Percentiles rank a stretch among this genome's conserved stretches.
Conservation (phyloP, 2,888 invertebrate genomes). For the Diplolepis rosae region DNA sequence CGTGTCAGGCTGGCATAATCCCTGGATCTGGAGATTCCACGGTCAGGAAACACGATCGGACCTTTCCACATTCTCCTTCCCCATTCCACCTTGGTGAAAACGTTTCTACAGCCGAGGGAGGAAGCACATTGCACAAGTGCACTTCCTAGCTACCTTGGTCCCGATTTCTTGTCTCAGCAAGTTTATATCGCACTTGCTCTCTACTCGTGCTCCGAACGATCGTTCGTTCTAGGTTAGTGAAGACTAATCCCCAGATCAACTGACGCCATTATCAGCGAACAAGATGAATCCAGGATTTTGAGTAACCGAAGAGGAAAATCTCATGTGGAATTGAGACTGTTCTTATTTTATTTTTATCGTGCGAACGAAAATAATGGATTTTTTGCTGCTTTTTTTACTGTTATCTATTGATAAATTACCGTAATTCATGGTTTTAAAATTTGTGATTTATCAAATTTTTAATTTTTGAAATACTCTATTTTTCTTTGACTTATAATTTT, state of each 20-base stretch:
- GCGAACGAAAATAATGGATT: no score
- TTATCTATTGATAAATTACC: no score
- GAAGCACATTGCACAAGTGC: constrained; percentile 45
- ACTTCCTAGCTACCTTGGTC: constrained; percentile 41
- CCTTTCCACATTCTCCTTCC: constrained; percentile 42
- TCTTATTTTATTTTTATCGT: no score
- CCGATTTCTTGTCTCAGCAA: constrained; percentile 51
- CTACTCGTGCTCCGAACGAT: no score
- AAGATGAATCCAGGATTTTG: constrained; percentile 40
- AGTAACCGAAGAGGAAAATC: constrained; percentile 42
- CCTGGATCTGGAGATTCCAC: constrained; percentile 64
- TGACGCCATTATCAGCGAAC: constrained; percentile 52
- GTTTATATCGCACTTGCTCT: constrained; percentile 48
- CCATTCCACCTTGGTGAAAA: constrained; percentile 38
- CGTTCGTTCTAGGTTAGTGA: constrained; percentile 47
- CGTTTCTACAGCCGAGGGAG: constrained; percentile 44
- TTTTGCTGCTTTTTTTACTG: no score
- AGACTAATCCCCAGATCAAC: constrained; percentile 54
- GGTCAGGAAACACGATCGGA: constrained; percentile 68
- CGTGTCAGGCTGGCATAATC: constrained; percentile 67
- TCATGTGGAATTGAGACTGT: no score
- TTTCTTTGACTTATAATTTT: no score
- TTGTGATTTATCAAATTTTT: no score
- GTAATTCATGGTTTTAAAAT: no score
- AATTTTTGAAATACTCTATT: no score